These are phyloP conservation scores for Hippotragus niger DNA, from an alignment of 2,113 vertebrate genomes.

Conservation along the genomic window DNA sequence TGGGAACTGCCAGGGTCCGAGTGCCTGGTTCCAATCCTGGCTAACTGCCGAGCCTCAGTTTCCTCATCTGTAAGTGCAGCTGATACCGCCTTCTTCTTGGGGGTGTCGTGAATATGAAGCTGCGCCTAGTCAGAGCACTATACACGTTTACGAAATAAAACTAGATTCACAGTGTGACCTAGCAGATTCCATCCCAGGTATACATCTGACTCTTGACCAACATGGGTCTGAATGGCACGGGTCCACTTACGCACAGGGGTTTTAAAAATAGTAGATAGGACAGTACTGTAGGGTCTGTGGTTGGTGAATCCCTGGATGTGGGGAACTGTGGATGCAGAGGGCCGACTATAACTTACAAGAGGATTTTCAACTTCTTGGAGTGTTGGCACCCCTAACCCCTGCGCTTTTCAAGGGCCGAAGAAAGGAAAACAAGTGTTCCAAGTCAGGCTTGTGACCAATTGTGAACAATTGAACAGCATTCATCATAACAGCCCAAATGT, in stretches of 20 bases:
- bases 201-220: not conserved
- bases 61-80: not conserved
- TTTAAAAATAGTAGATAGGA: not conserved
- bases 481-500: too few species aligned
- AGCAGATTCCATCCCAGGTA: too few species aligned
- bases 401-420: not conserved
- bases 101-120: fast-evolving
- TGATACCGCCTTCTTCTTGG: fast-evolving
- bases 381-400: not conserved
- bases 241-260: fast-evolving
- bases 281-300: not conserved
- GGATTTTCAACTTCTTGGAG: not conserved
- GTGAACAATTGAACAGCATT: too few species aligned
- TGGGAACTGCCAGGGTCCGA: fast-evolving
- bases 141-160: not conserved
- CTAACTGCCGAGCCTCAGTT: not conserved
- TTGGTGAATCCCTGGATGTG: not conserved
- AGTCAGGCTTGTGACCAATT: fast-evolving
- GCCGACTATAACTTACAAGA: not conserved
- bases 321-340: not conserved
- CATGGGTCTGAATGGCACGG: not conserved
- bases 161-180: not conserved
- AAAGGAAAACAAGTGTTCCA: too few species aligned
- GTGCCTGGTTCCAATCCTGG: not conserved
- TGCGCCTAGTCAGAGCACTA: not conserved